These are phyloP conservation scores for Oreohelix idahoensis DNA, from an alignment of 1,140 invertebrate genomes.

Conservation along the genomic window DNA sequence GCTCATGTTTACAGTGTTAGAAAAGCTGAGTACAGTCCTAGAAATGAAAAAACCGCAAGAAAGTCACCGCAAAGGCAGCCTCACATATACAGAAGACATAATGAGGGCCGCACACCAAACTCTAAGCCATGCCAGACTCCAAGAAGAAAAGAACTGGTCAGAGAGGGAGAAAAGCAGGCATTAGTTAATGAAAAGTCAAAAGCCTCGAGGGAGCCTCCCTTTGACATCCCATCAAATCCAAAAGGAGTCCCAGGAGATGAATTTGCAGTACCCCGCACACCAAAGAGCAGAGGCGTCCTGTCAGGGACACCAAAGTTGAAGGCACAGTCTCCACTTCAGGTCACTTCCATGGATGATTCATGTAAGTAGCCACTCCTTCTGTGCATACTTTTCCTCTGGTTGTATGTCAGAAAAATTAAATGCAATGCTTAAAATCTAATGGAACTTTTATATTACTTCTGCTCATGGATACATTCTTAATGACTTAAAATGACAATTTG, in stretches of 20 bases:
- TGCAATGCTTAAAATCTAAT: too few species aligned
- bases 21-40: not conserved
- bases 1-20: constrained; percentile 17
- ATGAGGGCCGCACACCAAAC: not conserved
- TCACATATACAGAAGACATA: not conserved
- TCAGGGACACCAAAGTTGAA: constrained; percentile 43
- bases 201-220: not conserved
- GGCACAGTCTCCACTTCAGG: constrained; percentile 54
- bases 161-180: constrained; percentile 10
- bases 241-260: constrained; percentile 26
- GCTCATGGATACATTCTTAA: too few species aligned
- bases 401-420: too few species aligned
- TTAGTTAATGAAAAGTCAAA: not conserved
- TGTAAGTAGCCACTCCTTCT: constrained; percentile 57
- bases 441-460: too few species aligned
- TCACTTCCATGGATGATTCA: constrained; percentile 60
- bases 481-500: too few species aligned
- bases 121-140: constrained; percentile 3
- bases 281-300: constrained; percentile 12
- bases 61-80: constrained; percentile 9
- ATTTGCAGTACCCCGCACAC: constrained; percentile 56
- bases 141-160: constrained; percentile 34
- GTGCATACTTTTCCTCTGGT: too few species aligned
- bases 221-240: not conserved
- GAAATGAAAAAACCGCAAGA: not conserved